phyloP scores from a whole-genome alignment of 2,797 vertebrate species.

The Coregonus suidteri region DNA sequence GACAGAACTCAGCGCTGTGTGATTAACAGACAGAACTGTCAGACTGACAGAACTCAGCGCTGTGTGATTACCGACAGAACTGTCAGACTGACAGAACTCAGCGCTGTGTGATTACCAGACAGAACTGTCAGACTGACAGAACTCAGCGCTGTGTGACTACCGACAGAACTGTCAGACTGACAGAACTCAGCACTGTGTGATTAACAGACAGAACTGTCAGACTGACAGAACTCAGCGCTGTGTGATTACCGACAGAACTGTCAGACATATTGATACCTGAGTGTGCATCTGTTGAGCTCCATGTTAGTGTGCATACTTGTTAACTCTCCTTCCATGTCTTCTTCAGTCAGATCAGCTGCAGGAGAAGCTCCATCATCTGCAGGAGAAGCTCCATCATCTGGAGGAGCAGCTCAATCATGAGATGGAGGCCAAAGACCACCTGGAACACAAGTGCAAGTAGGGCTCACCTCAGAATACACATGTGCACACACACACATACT shows the following conservation, averaged over 20 bases:
- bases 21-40: neutral
- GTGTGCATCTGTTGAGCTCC: neutral
- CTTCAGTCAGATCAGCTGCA: conserved; percentile 78
- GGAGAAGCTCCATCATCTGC: conserved; percentile 84
- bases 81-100: neutral
- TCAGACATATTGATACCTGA: neutral
- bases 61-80: neutral
- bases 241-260: neutral
- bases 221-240: neutral
- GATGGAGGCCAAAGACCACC: conserved; percentile 91
- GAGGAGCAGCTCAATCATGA: conserved; percentile 89
- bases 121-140: neutral
- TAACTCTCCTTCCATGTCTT: neutral
- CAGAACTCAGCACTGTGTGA: neutral
- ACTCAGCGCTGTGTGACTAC: neutral
- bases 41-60: neutral
- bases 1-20: too few relatives aligned
- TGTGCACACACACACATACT: neutral
- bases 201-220: neutral
- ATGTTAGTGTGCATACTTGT: neutral
- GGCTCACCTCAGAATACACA: conserved; percentile 14
- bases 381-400: conserved; percentile 84
- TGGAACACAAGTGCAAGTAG: conserved; percentile 93
- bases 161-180: neutral
- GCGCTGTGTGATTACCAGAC: neutral